Evolutionary conservation across 1,140 invertebrate species (phyloP).

Genomic region (Drosophila miranda): DNA sequence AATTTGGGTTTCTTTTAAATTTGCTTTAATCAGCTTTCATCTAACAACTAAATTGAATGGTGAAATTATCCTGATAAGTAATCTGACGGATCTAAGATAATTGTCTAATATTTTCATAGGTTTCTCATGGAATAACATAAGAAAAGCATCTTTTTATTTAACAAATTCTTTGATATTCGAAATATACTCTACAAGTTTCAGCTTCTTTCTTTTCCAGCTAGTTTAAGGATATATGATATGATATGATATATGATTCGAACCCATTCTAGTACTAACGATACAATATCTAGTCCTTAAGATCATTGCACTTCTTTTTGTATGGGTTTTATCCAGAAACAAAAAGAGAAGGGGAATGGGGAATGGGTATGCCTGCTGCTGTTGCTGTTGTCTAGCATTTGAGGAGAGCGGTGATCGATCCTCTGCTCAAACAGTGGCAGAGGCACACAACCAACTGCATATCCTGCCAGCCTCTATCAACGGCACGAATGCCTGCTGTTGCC

Average conservation of each 20-base stretch:
- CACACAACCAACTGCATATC: constrained; percentile 53
- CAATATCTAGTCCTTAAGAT: constrained; percentile 23
- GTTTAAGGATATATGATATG: constrained; percentile 19
- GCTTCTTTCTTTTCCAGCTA: constrained; percentile 15
- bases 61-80: no score
- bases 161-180: constrained; percentile 22
- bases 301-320: constrained; percentile 54
- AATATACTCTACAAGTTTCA: constrained; percentile 2
- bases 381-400: constrained; percentile 23
- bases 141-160: background rate
- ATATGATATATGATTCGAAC: constrained; percentile 5
- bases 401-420: constrained; percentile 6
- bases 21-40: no score
- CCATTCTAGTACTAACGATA: no score
- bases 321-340: constrained; percentile 5
- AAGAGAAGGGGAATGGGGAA: background rate
- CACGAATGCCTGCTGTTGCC: constrained; percentile 15
- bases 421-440: constrained; percentile 10
- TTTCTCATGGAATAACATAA: background rate
- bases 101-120: background rate
- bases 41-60: no score
- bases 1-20: no score
- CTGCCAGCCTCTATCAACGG: constrained; percentile 60
- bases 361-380: constrained; percentile 4
- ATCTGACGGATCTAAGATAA: no score